These are phyloP conservation scores for Globodera ellingtonae DNA, from an alignment of 1,140 invertebrate genomes.

Conservation along the genomic window DNA sequence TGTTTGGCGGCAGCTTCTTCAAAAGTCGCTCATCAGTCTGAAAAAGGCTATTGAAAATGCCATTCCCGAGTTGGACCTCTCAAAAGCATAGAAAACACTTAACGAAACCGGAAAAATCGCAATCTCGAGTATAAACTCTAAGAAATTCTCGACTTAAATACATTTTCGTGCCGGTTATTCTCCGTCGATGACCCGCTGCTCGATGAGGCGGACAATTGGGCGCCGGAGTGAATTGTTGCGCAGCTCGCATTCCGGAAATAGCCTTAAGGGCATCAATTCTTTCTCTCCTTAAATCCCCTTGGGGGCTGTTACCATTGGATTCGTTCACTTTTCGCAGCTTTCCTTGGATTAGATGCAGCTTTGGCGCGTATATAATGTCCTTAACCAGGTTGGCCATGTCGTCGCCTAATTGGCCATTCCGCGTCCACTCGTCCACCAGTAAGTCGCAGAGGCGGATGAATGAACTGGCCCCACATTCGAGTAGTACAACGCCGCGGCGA, in stretches of 20 bases:
- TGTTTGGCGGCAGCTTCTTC: constrained; percentile 41
- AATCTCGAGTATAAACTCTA: no score
- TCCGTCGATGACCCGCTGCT: constrained; percentile 18
- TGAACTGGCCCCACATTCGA: constrained; percentile 30
- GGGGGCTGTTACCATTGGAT: constrained; percentile 15
- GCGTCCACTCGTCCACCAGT: constrained; percentile 43
- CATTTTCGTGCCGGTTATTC: constrained; percentile 20
- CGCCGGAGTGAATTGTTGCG: constrained; percentile 8
- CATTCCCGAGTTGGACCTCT: background rate
- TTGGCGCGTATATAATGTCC: constrained; percentile 52
- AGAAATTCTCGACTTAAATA: background rate
- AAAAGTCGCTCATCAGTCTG: constrained; percentile 52
- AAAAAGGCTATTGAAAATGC: background rate
- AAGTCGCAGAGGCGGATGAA: constrained; percentile 46
- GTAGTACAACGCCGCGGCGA: constrained; percentile 42
- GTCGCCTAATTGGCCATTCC: constrained; percentile 31
- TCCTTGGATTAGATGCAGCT: constrained; percentile 52
- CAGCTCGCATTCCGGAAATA: constrained; percentile 27
- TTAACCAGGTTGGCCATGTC: constrained; percentile 44
- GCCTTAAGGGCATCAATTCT: background rate
- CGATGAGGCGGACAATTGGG: background rate
- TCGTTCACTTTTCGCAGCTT: constrained; percentile 51
- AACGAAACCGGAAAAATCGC: background rate
- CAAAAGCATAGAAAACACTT: background rate
- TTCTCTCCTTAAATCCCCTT: background rate